Percentiles rank a stretch among this genome's conserved stretches.
Evolutionary conservation across 2,113 vertebrate species (phyloP).

Genomic region (Reinhardtius hippoglossoides): DNA sequence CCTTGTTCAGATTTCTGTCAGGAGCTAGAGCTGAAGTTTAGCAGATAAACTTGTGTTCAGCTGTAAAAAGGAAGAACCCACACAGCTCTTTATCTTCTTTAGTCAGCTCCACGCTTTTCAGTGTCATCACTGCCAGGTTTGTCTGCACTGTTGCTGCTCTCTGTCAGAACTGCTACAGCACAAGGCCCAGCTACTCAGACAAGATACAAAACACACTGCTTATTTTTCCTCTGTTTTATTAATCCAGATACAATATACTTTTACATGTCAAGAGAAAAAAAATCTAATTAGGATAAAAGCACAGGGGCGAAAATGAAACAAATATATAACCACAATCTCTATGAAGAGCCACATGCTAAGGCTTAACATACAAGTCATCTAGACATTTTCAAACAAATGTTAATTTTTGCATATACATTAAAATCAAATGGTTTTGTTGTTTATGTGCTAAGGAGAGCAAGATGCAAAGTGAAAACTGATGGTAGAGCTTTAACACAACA

Average conservation of each 20-base stretch:
- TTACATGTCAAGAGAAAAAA: constrained; percentile 12
- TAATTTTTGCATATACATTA: constrained; percentile 5
- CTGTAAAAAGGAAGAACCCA: too few relatives aligned
- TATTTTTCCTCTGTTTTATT: constrained; percentile 47
- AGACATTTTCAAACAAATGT: constrained; percentile 9
- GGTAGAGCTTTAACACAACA: constrained; percentile 9
- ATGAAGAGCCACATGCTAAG: constrained; percentile 31
- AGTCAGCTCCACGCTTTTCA: too few relatives aligned
- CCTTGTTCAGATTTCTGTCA: too few relatives aligned
- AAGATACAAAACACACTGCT: not conserved
- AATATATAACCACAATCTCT: constrained; percentile 1
- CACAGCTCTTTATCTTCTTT: too few relatives aligned
- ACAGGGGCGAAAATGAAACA: constrained; percentile 10
- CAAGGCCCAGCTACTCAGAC: not conserved
- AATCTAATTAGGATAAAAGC: constrained; percentile 17
- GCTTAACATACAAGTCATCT: constrained; percentile 23
- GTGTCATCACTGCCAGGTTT: too few relatives aligned
- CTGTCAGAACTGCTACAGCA: too few relatives aligned
- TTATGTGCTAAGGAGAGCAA: not conserved
- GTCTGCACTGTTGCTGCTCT: not conserved
- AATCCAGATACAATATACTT: constrained; percentile 40
- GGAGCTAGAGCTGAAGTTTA: too few relatives aligned
- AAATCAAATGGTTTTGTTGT: constrained; percentile 35
- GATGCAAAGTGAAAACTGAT: too few relatives aligned
- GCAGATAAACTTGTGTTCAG: too few relatives aligned